Evolutionary conservation across 2,888 invertebrate genomes (phyloP).

Genomic region (Heliconius erato): DNA sequence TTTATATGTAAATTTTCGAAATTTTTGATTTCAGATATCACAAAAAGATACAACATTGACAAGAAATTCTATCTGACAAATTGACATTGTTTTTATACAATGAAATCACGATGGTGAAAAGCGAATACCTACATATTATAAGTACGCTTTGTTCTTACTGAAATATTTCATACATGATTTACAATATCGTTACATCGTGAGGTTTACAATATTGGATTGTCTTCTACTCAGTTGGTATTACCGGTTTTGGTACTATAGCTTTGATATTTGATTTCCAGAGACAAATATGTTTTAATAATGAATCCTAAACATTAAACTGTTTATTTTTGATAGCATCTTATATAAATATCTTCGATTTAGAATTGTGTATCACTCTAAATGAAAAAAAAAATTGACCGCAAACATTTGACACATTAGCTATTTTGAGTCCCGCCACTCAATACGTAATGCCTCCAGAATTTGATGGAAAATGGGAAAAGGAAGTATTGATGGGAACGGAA

Average conservation of each 20-base stretch:
- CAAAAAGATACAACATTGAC: conserved; percentile 8
- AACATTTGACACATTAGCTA: too few species aligned
- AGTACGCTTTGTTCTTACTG: conserved; percentile 16
- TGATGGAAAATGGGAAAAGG: too few species aligned
- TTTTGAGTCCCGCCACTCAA: too few species aligned
- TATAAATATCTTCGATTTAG: too few species aligned
- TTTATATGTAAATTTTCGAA: too few species aligned
- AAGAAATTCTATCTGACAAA: conserved; percentile 4
- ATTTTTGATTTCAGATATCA: not conserved
- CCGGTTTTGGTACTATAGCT: not conserved
- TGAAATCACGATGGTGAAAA: not conserved
- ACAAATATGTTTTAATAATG: too few species aligned
- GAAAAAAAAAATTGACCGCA: too few species aligned
- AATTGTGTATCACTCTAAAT: too few species aligned
- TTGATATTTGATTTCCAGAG: not conserved
- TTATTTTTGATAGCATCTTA: too few species aligned
- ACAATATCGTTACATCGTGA: not conserved
- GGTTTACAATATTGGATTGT: conserved; percentile 7
- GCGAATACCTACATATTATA: not conserved
- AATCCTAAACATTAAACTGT: too few species aligned
- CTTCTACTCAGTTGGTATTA: not conserved
- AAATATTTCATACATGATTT: conserved; percentile 8
- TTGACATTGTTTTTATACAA: not conserved
- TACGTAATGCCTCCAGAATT: too few species aligned
- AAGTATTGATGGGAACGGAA: not conserved